A percentile compares a stretch with the other conserved stretches of the same genome.
phyloP scores from a whole-genome alignment of 2,888 invertebrate species.

The Macrophya alboannulata region DNA sequence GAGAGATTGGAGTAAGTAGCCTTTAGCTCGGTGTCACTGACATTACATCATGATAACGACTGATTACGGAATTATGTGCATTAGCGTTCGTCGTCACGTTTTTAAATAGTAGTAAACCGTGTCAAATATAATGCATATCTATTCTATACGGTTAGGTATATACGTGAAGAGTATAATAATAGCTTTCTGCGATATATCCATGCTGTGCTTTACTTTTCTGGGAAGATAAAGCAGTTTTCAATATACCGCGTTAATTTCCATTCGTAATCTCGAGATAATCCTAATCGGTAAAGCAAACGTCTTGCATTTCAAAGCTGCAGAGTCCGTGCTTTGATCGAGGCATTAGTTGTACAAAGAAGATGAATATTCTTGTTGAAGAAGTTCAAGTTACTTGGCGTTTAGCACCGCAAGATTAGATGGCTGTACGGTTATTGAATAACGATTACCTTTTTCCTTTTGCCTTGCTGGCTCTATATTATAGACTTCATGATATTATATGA shows the following conservation, averaged over 20 bases:
- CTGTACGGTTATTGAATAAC: too few relatives aligned
- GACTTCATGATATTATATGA: background rate
- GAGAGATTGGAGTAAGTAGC: background rate
- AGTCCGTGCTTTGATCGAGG: too few relatives aligned
- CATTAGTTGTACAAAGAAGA: too few relatives aligned
- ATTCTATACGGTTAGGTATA: background rate
- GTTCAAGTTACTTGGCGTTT: background rate
- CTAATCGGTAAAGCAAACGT: background rate
- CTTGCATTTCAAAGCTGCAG: background rate
- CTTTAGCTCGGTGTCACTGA: background rate
- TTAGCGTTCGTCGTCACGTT: background rate
- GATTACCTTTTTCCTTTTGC: too few relatives aligned
- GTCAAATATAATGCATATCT: background rate
- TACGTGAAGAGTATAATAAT: background rate
- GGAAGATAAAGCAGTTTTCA: too few relatives aligned
- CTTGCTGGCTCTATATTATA: background rate
- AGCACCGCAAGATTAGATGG: too few relatives aligned
- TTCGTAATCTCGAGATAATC: background rate
- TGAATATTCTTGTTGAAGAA: too few relatives aligned
- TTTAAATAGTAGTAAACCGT: background rate
- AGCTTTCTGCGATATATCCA: background rate
- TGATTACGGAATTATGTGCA: constrained; percentile 1
- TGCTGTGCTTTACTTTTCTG: background rate
- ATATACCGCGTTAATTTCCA: background rate
- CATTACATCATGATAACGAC: background rate